Base-by-base conservation (phyloP, 2,888 invertebrate genomes). In the Lasioglossum malachurum region DNA sequence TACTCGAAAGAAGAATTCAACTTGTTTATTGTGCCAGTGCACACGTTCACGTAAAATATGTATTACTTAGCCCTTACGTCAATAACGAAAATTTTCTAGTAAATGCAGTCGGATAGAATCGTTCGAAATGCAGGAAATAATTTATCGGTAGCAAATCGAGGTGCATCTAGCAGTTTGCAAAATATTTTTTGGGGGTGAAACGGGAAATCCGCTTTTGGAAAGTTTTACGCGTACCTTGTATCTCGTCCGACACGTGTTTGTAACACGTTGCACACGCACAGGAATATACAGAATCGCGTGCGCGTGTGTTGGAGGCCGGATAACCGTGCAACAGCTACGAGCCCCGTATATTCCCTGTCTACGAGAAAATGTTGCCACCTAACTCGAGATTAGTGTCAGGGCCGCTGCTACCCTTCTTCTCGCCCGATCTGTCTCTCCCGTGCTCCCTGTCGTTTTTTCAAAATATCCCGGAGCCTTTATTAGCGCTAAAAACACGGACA, bases 311-410 rank as follows among this genome's bases (percentile, higher is more conserved):
- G 75, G 57, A 71, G 72, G 75, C 44, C 10, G 82, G 49, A 80
- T 49, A 73, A 78, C 23, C 73, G 67, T 67, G 80, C 81, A 86
- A 84, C 82, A 74, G 74, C 75, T 76, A 80, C 83, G 73, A 60
- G 75, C 49, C 44, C 60, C 84, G 87, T 92, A 91, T 91, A 91
- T 91, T 87, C 89, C 78, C 80, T 86, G 90, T 91, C 88, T 91
- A 91, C 89, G 91, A 92, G 93, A 83, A 93, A 93, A 93, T 91
- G 91, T 93, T 93, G 92, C 91, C 91, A 91, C 89, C 93, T 93
- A 93, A 93, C 93, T 90, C 90, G 91, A 92, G 92, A 93, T 94
- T 93, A 94, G 93, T 89, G 89, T 89, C 94, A 91, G 93, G 93
- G 91, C 85, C 89, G 93, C 85, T 86, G 60, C 86, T 87, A 90